These are phyloP conservation scores for Monoplex corrugatus DNA, from an alignment of 2,888 invertebrate genomes.

Conservation along the genomic window DNA sequence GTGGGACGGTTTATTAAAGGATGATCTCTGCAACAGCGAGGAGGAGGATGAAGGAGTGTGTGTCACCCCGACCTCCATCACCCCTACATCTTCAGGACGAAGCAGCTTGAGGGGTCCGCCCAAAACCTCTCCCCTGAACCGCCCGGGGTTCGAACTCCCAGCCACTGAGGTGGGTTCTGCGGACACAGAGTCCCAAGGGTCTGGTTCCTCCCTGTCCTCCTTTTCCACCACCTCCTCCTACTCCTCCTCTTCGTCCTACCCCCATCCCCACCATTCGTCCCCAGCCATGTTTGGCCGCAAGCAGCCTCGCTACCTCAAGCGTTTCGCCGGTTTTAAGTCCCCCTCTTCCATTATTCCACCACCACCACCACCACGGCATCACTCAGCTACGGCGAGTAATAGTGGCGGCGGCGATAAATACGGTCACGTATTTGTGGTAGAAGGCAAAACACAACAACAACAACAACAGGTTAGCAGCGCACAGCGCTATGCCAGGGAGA, in stretches of 20 bases:
- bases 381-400: not conserved
- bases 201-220: not conserved
- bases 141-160: not conserved
- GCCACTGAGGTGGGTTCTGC: not conserved
- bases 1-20: not conserved
- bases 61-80: slow-evolving; percentile 3
- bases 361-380: not conserved
- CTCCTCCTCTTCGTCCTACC: not conserved
- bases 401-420: not conserved
- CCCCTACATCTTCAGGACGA: not conserved
- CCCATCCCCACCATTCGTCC: not conserved
- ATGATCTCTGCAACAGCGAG: no score
- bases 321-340: no score
- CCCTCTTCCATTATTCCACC: no score
- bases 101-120: not conserved
- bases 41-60: not conserved
- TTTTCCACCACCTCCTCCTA: not conserved
- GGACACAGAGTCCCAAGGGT: not conserved
- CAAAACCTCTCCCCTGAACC: not conserved
- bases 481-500: not conserved
- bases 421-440: no score
- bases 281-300: slow-evolving; percentile 21
- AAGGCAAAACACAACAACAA: no score
- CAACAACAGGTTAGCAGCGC: no score
- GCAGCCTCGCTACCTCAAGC: not conserved